Evolutionary conservation across 1,140 invertebrate genomes (phyloP), one percentile per base, ranked within the genome.

Genomic region (Acarapis woodi): DNA sequence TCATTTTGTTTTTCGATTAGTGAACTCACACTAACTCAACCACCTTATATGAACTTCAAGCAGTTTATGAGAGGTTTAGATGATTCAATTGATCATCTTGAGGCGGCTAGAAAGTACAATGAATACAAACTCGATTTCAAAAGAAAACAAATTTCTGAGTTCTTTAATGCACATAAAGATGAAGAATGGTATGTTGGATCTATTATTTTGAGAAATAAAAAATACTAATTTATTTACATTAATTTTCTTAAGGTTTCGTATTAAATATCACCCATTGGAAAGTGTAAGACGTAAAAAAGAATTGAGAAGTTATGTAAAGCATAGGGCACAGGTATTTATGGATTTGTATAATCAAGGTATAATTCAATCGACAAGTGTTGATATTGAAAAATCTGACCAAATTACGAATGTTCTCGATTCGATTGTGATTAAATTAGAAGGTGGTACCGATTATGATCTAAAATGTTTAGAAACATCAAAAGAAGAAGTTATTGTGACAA

Each of bases 141-240:
- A 50, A 64, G 80, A 37, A 80, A 90, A 54, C 88, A 97, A 53
- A 66, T 96, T 18, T 87, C 88, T 57, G 87, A 96, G 56, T 99
- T 97, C 62, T 99, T 99, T 62, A 73, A 94, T 49, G 70, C 71
- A 23, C 93, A 99, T 61, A 96, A 96, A 60, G 88, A 97, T 53
- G 90, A 99, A 58, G 90, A 99, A 72, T 99, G 93, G 93, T 97
- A 66, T n/a, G n/a, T n/a, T n/a, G n/a, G n/a, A n/a, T n/a, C n/a
- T n/a, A n/a, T n/a, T n/a, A n/a, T n/a, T n/a, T n/a, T n/a, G n/a
- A n/a, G n/a, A n/a, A n/a, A n/a, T n/a, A n/a, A n/a, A n/a, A n/a
- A n/a, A n/a, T n/a, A n/a, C n/a, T n/a, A n/a, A n/a, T n/a, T n/a
- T n/a, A n/a, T 38, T 26, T 32, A 19, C 16, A 21, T 16, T 37